Conservation (phyloP, 2,113 vertebrate species). For the Crocuta crocuta region DNA sequence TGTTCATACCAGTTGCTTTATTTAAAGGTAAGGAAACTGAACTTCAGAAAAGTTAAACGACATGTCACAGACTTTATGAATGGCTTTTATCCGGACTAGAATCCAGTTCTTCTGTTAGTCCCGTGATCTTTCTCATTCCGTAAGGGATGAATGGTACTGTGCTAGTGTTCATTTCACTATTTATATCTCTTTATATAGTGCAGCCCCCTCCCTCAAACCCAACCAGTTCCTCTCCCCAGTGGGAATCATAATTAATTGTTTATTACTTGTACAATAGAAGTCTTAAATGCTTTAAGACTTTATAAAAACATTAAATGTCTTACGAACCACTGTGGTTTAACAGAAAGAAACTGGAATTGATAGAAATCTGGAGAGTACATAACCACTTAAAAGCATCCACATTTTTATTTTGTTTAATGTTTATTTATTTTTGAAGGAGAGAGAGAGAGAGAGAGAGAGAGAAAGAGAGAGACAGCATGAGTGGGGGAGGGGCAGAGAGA, state of each 20-base stretch:
- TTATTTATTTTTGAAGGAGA: too few relatives aligned
- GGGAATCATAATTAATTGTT: background rate
- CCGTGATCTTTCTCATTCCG: background rate
- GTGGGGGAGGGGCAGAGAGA: too few relatives aligned
- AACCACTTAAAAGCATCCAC: background rate
- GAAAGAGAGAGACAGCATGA: too few relatives aligned
- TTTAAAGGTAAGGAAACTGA: background rate
- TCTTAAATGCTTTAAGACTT: background rate
- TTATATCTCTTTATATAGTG: background rate
- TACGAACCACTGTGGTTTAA: background rate
- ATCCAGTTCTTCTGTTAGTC: background rate
- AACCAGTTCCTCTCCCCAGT: background rate
- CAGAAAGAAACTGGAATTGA: background rate
- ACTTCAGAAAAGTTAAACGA: background rate
- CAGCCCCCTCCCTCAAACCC: background rate
- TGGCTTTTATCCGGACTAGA: background rate
- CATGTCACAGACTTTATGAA: background rate
- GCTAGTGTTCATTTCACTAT: background rate
- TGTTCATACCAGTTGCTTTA: background rate
- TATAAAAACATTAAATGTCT: background rate
- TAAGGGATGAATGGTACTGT: background rate
- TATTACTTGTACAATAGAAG: background rate
- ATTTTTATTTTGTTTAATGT: background rate
- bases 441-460: too few relatives aligned
- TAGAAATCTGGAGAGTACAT: background rate